Evolutionary conservation across 2,797 vertebrate species (phyloP).

Genomic region (Pygocentrus nattereri): DNA sequence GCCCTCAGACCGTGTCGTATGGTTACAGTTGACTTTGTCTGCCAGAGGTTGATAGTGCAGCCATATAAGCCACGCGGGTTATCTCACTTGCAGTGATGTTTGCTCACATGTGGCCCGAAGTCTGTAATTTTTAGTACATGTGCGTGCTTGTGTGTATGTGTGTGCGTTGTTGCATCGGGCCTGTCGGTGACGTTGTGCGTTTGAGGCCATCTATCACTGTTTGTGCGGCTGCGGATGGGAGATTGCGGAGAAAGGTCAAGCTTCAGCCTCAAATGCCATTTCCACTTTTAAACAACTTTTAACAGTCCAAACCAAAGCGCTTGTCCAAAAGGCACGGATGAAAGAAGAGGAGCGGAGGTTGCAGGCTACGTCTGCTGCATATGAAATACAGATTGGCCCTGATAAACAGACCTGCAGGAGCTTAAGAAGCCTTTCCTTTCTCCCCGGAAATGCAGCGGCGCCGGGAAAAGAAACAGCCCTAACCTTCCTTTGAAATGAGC

Average conservation of each 20-base stretch:
- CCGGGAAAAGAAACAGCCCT: constrained; percentile 1
- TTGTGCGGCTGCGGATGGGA: constrained; percentile 51
- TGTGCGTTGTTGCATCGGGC: constrained; percentile 2
- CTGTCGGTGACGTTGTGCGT: constrained; percentile 21
- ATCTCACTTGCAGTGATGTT: not conserved
- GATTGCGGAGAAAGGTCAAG: constrained; percentile 65
- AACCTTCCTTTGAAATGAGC: constrained; percentile 52
- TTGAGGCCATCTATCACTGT: constrained; percentile 61
- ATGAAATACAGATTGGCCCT: constrained; percentile 53
- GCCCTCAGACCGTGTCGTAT: not conserved
- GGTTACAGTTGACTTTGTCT: not conserved
- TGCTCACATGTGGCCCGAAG: not conserved
- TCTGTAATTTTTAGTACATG: not conserved
- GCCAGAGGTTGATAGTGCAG: not conserved
- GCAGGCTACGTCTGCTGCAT: constrained; percentile 43
- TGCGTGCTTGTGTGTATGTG: constrained; percentile 21
- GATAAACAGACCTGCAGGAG: constrained; percentile 48
- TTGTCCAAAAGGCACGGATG: constrained; percentile 55
- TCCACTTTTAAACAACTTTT: constrained; percentile 66
- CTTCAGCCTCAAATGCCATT: constrained; percentile 66
- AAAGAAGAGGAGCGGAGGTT: constrained; percentile 42
- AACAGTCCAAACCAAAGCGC: constrained; percentile 50
- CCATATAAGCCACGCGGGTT: not conserved
- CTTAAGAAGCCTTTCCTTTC: constrained; percentile 28
- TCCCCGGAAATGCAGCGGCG: constrained; percentile 31